phyloP scores from a whole-genome alignment of 2,113 vertebrate species.

The Pseudorasbora parva region DNA sequence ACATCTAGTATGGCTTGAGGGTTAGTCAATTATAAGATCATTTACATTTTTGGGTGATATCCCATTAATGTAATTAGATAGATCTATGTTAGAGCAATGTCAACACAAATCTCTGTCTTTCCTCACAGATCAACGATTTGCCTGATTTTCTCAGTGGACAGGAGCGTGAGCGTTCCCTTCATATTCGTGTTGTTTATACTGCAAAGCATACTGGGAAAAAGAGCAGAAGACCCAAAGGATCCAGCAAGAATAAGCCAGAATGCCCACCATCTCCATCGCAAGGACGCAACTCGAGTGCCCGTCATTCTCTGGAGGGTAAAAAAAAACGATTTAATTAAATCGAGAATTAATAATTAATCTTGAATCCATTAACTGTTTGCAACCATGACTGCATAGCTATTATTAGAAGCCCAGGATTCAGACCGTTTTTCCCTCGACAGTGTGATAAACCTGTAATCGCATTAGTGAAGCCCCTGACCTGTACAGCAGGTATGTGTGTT shows the following conservation, averaged over 20 bases:
- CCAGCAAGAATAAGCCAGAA: slow-evolving; percentile 4
- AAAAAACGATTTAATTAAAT: slow-evolving; percentile 10
- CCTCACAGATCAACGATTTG: slow-evolving; percentile 73
- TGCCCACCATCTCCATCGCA: background rate
- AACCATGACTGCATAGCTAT: background rate
- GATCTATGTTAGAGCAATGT: background rate
- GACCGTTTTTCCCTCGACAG: background rate
- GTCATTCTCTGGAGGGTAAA: slow-evolving; percentile 35
- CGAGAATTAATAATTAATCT: background rate
- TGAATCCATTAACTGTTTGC: background rate
- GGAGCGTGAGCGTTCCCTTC: slow-evolving; percentile 69
- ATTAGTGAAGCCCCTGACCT: background rate
- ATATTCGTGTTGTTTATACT: slow-evolving; percentile 66
- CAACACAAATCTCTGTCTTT: background rate
- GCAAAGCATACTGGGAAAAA: slow-evolving; percentile 58
- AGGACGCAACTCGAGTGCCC: slow-evolving; percentile 42
- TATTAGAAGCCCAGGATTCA: background rate
- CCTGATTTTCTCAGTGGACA: slow-evolving; percentile 73
- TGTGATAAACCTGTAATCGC: background rate
- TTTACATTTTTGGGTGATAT: no score
- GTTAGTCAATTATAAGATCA: no score
- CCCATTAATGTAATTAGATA: background rate
- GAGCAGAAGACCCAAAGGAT: slow-evolving; percentile 48
- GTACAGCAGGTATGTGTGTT: background rate
- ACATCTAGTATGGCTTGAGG: no score